Evolutionary conservation across 2,113 vertebrate species (phyloP).

Genomic region (Riparia riparia): DNA sequence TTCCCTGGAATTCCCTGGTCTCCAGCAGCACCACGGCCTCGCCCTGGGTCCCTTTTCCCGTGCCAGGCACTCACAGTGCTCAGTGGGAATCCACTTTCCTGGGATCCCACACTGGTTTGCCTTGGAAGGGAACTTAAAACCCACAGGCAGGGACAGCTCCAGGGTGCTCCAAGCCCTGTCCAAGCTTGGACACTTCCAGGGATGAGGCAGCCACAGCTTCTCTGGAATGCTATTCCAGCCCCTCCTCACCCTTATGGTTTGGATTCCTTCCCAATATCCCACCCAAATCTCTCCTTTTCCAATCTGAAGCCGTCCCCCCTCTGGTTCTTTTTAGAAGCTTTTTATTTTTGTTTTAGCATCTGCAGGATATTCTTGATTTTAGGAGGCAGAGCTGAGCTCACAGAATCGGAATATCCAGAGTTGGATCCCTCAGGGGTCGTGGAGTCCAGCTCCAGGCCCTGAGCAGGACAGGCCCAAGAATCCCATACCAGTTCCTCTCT

Average conservation of each 20-base stretch:
- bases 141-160: not conserved
- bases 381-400: not conserved
- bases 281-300: not conserved
- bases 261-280: not conserved
- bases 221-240: not conserved
- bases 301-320: not conserved
- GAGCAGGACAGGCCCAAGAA: not conserved
- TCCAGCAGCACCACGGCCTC: not conserved
- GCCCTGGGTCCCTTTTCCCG: accelerated
- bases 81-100: not conserved
- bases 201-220: not conserved
- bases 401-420: not conserved
- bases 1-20: accelerated
- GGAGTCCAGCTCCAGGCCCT: not conserved
- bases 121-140: not conserved
- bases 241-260: not conserved
- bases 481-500: not conserved
- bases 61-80: not conserved
- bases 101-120: not conserved
- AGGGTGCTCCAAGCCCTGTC: not conserved
- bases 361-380: not conserved
- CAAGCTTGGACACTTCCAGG: not conserved
- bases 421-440: not conserved
- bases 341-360: not conserved
- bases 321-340: not conserved